Conservation (phyloP, 2,113 vertebrate species). For the Ciconia maguari region DNA sequence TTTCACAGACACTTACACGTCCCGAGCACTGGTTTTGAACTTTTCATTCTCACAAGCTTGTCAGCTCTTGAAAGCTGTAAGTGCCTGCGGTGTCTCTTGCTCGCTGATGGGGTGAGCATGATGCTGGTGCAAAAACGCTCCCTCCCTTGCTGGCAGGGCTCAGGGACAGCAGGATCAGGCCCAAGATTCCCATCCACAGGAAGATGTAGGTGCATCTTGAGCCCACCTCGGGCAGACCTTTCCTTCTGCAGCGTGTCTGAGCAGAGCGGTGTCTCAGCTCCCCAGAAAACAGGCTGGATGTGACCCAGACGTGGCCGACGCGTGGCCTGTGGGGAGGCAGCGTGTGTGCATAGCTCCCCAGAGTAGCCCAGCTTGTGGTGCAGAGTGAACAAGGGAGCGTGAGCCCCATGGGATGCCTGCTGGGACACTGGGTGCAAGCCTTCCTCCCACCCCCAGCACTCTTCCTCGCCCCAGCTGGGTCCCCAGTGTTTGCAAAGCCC, state of each 20-base stretch:
- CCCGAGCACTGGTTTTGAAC: conserved; percentile 54
- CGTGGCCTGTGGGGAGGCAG: rapidly evolving
- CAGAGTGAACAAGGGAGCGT: rapidly evolving
- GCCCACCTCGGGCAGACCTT: rapidly evolving
- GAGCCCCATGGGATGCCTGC: neutral
- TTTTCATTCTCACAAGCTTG: conserved; percentile 61
- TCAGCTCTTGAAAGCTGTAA: conserved; percentile 46
- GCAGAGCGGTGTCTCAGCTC: neutral
- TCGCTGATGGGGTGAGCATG: neutral
- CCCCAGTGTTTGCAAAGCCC: rapidly evolving
- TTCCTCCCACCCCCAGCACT: neutral
- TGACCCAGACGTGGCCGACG: rapidly evolving
- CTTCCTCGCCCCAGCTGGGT: rapidly evolving
- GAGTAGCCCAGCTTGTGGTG: neutral
- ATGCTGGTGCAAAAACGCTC: neutral
- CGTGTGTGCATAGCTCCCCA: rapidly evolving
- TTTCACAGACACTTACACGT: conserved; percentile 58
- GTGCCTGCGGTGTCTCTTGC: neutral
- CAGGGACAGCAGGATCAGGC: neutral
- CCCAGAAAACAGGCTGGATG: neutral
- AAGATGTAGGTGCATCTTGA: neutral
- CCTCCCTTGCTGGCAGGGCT: neutral
- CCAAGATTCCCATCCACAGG: neutral
- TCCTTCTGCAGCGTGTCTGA: neutral
- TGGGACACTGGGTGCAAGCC: neutral